Percentiles rank a stretch among this genome's conserved stretches.
phyloP scores from a whole-genome alignment of 2,113 vertebrate genomes.

The Myanophis thanlyinensis region DNA sequence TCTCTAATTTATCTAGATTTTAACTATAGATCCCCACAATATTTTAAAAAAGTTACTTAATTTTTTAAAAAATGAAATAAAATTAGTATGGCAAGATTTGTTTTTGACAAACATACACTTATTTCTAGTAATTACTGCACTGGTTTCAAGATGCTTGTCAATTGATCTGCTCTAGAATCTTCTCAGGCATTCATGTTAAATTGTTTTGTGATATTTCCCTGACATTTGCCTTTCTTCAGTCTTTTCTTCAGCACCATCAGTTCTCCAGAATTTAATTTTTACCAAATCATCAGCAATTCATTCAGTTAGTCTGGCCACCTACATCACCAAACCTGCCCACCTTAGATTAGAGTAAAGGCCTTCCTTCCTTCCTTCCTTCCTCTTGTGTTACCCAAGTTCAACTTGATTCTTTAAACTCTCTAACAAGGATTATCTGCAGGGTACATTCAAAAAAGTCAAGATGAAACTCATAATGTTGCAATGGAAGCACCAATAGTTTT shows the following conservation, averaged over 20 bases:
- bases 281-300: not conserved
- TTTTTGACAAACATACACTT: not conserved
- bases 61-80: not conserved
- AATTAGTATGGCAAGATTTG: not conserved
- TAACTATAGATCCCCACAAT: not conserved
- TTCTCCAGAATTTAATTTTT: not conserved
- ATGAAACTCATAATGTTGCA: not conserved
- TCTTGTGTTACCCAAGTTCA: not conserved
- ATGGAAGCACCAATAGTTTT: not conserved
- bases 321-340: not conserved
- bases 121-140: not conserved
- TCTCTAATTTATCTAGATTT: not conserved
- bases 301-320: not conserved
- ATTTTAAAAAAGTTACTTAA: not conserved
- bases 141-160: not conserved
- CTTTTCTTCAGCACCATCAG: not conserved
- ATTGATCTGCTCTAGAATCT: not conserved
- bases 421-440: not conserved
- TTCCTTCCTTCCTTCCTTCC: too few relatives aligned
- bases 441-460: not conserved
- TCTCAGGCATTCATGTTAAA: not conserved
- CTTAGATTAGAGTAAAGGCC: not conserved
- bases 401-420: not conserved
- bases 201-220: not conserved
- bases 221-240: not conserved